A percentile compares a stretch with the other conserved stretches of the same genome.
These are phyloP conservation scores for Notiomystis cincta DNA, from an alignment of 2,113 vertebrate species.

Conservation along the genomic window DNA sequence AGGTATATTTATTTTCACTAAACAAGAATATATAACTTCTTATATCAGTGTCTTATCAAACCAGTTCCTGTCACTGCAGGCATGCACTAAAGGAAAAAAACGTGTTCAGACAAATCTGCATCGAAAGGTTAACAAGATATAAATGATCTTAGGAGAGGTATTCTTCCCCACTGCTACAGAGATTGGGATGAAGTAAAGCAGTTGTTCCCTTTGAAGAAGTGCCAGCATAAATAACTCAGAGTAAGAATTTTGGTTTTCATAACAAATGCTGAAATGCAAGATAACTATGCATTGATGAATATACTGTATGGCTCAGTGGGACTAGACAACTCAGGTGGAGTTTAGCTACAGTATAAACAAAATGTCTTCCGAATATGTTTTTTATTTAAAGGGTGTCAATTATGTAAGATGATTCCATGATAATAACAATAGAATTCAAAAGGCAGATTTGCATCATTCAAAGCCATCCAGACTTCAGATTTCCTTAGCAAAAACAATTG, in stretches of 20 bases:
- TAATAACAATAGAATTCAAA: constrained; percentile 37
- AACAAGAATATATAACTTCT: neutral
- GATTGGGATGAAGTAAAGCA: constrained; percentile 52
- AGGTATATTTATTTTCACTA: constrained; percentile 14
- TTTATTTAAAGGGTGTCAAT: constrained; percentile 7
- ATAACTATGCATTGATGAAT: constrained; percentile 46
- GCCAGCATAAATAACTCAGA: constrained; percentile 66
- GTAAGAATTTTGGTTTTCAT: constrained; percentile 61
- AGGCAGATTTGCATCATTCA: constrained; percentile 24
- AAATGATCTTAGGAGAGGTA: constrained; percentile 52
- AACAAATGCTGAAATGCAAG: constrained; percentile 63
- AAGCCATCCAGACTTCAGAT: neutral
- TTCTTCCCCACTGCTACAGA: constrained; percentile 55
- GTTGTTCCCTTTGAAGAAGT: constrained; percentile 49
- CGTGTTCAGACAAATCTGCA: constrained; percentile 59
- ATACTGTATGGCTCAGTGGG: constrained; percentile 13
- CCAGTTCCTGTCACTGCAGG: constrained; percentile 24
- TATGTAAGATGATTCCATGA: constrained; percentile 1
- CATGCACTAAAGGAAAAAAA: constrained; percentile 49
- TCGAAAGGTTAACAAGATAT: constrained; percentile 51
- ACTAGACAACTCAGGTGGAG: constrained; percentile 21
- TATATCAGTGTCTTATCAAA: neutral
- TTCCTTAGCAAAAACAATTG: constrained; percentile 29
- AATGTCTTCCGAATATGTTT: neutral
- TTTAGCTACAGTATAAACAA: constrained; percentile 49